A percentile compares a stretch with the other conserved stretches of the same genome.
These are phyloP conservation scores for Acrobasis consociella DNA, from an alignment of 2,888 invertebrate genomes.

Conservation along the genomic window DNA sequence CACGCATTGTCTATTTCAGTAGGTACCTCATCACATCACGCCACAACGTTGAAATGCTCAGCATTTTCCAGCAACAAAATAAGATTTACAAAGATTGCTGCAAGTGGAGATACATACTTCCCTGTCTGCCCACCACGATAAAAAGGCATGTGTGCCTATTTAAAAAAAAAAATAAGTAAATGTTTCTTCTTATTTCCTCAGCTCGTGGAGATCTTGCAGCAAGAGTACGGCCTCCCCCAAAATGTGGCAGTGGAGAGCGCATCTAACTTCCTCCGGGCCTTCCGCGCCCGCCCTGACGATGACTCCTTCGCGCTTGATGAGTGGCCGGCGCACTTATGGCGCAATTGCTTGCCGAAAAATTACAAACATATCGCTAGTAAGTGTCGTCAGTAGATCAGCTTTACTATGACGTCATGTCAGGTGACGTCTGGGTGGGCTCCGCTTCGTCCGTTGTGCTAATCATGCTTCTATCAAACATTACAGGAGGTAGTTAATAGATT, in stretches of 20 bases:
- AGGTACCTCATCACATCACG: too few relatives aligned
- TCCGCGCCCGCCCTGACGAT: conserved; percentile 92
- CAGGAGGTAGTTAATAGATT: too few relatives aligned
- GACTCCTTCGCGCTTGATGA: conserved; percentile 86
- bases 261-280: conserved; percentile 87
- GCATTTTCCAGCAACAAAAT: too few relatives aligned
- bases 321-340: conserved; percentile 91
- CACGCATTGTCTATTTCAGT: too few relatives aligned
- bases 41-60: too few relatives aligned
- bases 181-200: conserved; percentile 41
- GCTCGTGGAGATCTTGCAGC: conserved; percentile 76
- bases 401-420: too few relatives aligned
- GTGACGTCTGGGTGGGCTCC: too few relatives aligned
- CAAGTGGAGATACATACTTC: too few relatives aligned
- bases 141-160: not conserved
- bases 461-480: too few relatives aligned
- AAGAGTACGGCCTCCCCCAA: conserved; percentile 85
- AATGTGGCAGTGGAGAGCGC: conserved; percentile 86
- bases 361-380: conserved; percentile 87
- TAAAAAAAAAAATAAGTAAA: not conserved
- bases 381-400: conserved; percentile 31
- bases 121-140: not conserved
- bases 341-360: conserved; percentile 88
- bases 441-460: too few relatives aligned
- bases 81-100: too few relatives aligned